These are phyloP conservation scores for Anthopleura sola DNA, from an alignment of 64 coral and sea anemone genomes.

Conservation along the genomic window DNA sequence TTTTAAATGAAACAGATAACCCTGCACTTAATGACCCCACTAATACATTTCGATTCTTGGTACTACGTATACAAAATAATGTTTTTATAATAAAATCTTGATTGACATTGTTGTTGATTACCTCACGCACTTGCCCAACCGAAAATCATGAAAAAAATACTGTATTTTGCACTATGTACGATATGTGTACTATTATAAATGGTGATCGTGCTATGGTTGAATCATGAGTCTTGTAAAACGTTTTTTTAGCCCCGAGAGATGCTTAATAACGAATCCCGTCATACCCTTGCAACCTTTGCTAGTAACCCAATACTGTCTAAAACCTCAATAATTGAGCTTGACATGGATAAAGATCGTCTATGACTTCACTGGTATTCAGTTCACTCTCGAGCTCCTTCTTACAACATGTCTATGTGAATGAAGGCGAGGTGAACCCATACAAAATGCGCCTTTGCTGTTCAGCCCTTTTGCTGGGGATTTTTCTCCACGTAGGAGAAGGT, in stretches of 20 bases:
- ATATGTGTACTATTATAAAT: not conserved
- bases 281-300: not conserved
- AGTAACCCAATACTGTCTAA: not conserved
- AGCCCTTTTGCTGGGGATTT: not conserved
- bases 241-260: not conserved
- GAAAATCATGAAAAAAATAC: not conserved
- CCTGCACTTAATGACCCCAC: not conserved
- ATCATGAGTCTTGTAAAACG: too few relatives aligned
- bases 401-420: not conserved
- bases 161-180: not conserved
- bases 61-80: not conserved
- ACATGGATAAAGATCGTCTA: slow-evolving; percentile 7
- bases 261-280: not conserved
- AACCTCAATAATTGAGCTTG: not conserved
- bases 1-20: not conserved
- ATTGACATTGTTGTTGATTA: not conserved
- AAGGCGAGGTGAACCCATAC: not conserved
- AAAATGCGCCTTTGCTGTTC: slow-evolving; percentile 4
- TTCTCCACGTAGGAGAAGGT: slow-evolving; percentile 15
- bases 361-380: slow-evolving; percentile 4
- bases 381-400: slow-evolving; percentile 1
- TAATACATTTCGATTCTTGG: not conserved
- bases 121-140: not conserved
- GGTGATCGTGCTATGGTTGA: not conserved
- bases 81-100: not conserved